A percentile compares a stretch with the other conserved stretches of the same genome.
Evolutionary conservation across 1,140 invertebrate genomes (phyloP).

Genomic region (Halictus rubicundus): DNA sequence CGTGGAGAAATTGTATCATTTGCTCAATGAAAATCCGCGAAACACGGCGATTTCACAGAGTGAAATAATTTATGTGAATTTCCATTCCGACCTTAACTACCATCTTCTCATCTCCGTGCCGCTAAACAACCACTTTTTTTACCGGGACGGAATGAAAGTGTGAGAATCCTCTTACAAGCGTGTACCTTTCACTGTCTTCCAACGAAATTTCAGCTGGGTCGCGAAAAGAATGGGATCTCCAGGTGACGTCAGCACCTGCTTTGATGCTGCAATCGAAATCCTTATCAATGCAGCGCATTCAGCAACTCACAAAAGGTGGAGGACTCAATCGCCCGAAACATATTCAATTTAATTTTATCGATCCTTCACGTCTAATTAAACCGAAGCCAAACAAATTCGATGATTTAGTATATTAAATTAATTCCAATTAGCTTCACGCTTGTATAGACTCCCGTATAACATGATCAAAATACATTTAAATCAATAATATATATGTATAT

Average conservation of each 20-base stretch:
- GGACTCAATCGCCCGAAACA: no score
- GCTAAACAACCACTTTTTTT: conserved; percentile 54
- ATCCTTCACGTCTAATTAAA: no score
- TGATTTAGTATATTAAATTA: background rate
- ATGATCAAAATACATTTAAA: no score
- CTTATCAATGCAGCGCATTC: no score
- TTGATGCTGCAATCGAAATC: no score
- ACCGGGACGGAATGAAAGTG: conserved; percentile 69
- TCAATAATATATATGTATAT: no score
- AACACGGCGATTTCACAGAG: conserved; percentile 62
- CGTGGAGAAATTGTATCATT: conserved; percentile 61
- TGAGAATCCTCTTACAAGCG: conserved; percentile 70
- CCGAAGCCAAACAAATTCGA: no score
- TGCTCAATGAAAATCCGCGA: conserved; percentile 62
- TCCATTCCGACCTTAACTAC: conserved; percentile 51
- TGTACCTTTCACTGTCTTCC: conserved; percentile 66
- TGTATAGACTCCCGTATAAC: no score
- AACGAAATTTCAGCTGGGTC: conserved; percentile 15
- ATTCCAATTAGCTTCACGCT: background rate
- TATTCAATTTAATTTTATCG: no score
- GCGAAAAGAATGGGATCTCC: no score
- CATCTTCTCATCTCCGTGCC: conserved; percentile 46
- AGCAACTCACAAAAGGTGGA: no score
- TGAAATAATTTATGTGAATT: conserved; percentile 68
- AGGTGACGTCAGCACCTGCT: no score